These are phyloP conservation scores for Typhlichthys eigenmanni DNA, from an alignment of 2,797 vertebrate species.

Conservation along the genomic window DNA sequence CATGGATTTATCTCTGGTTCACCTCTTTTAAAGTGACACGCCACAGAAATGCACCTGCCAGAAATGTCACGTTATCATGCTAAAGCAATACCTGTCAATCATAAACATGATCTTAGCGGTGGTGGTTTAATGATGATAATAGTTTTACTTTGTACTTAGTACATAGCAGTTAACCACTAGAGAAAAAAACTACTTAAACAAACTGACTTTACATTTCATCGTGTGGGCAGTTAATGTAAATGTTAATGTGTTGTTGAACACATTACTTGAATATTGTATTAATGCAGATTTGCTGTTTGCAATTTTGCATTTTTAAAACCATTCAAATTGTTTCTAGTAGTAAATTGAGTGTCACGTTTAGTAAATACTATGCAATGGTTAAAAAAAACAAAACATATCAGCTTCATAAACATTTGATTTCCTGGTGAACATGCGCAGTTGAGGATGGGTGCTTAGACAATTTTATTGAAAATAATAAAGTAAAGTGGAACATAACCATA, in stretches of 20 bases:
- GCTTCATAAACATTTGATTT: not conserved
- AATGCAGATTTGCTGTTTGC: not conserved
- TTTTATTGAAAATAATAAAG: not conserved
- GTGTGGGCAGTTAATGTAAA: too few relatives aligned
- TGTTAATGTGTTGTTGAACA: too few relatives aligned
- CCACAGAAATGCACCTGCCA: constrained; percentile 17
- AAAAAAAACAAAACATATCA: too few relatives aligned
- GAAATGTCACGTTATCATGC: not conserved
- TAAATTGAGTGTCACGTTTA: too few relatives aligned
- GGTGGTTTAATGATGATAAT: not conserved
- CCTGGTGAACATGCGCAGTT: not conserved
- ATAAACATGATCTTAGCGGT: constrained; percentile 5
- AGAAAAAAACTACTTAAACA: too few relatives aligned
- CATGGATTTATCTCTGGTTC: constrained; percentile 29
- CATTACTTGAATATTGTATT: too few relatives aligned
- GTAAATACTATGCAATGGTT: too few relatives aligned
- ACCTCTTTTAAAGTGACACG: constrained; percentile 17
- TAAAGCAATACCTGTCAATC: constrained; percentile 14
- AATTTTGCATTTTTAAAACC: not conserved
- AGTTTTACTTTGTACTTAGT: too few relatives aligned
- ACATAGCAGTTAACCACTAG: too few relatives aligned
- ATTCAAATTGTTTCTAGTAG: not conserved
- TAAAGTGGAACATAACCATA: not conserved
- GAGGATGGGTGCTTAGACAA: not conserved
- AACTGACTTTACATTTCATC: too few relatives aligned